Base-by-base conservation (phyloP, 2,888 invertebrate species). In the Dromius quadrimaculatus region DNA sequence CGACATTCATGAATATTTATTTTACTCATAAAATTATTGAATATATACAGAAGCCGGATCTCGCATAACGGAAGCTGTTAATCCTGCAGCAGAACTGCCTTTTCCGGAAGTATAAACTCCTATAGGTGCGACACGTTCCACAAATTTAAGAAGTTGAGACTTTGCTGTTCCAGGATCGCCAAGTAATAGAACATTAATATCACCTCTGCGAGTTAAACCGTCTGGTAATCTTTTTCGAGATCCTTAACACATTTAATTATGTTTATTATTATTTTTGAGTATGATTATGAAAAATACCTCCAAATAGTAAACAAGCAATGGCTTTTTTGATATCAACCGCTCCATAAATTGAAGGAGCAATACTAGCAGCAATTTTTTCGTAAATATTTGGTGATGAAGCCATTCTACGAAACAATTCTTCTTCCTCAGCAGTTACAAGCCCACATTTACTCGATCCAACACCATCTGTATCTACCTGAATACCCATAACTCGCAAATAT, bases 81-180 rank as follows among this genome's bases (percentile, higher is more conserved):
- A 87, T 82, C 99, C 99, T 72, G 99, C 99, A 1, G 99, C 99
- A 77, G 97, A 98, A 74, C 97, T 97, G 1, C 99, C 99, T 84
- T 99, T 99, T n/a, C 99, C 99, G 0, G 98, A 98, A 0, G 98
- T 99, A 81, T 99, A 99, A 2, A 97, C 94, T 0, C 92, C 95
- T 76, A 98, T 93, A 0, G 97, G 98, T 0, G 97, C 88, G 15
- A 95, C 96, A 77, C 91, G 92, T 82, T 99, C 98, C 0, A 97
- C 98, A 80, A 99, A 99, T 84, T 99, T 99, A 6, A 99, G 84
- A 70, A 99, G 84, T 81, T 99, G 99, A 0, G 97, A 97, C 82
- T 99, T 99, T n/a, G 99, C 99, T 0, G 99, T 99, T 78, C 99
- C 99, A 0, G 99, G 99, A 85, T 99, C 99, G 41, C 99, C 99